These are phyloP conservation scores for Perizoma affinitatum DNA, from an alignment of 2,888 invertebrate genomes.

Conservation along the genomic window DNA sequence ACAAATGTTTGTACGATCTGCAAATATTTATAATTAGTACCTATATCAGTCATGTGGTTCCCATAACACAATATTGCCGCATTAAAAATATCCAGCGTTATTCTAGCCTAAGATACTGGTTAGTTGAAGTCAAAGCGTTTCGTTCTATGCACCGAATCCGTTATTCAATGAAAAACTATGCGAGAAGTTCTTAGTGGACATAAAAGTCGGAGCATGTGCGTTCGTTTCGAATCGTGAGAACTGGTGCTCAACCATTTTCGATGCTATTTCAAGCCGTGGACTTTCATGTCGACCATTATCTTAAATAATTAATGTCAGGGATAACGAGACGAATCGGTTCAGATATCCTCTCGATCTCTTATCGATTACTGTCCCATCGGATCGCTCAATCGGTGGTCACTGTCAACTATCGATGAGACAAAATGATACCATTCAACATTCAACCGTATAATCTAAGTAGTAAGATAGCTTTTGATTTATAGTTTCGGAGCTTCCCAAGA, in stretches of 20 bases:
- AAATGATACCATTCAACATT: conserved; percentile 46
- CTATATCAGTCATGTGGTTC: too few relatives aligned
- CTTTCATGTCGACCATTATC: conserved; percentile 35
- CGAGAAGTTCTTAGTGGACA: too few relatives aligned
- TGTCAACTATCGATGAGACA: conserved; percentile 64
- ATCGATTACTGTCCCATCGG: conserved; percentile 59
- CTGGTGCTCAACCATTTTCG: conserved; percentile 33
- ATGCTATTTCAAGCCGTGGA: conserved; percentile 23
- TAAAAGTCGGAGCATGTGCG: neutral
- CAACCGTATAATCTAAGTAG: conserved; percentile 37
- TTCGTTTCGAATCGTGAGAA: conserved; percentile 23
- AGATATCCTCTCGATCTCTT: conserved; percentile 59
- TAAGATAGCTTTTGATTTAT: conserved; percentile 30
- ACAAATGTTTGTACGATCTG: too few relatives aligned
- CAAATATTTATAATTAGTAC: too few relatives aligned
- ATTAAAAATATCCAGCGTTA: too few relatives aligned
- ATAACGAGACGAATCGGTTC: conserved; percentile 61
- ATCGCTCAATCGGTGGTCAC: conserved; percentile 71
- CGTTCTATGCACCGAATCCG: too few relatives aligned
- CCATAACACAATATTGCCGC: too few relatives aligned
- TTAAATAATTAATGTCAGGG: conserved; percentile 56
- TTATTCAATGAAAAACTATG: too few relatives aligned
- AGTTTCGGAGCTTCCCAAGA: conserved; percentile 3
- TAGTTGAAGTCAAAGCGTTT: too few relatives aligned
- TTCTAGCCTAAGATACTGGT: too few relatives aligned